Evolutionary conservation across 2,888 invertebrate genomes (phyloP), one percentile per base, ranked within the genome.

Genomic region (Parthenolecanium corni): DNA sequence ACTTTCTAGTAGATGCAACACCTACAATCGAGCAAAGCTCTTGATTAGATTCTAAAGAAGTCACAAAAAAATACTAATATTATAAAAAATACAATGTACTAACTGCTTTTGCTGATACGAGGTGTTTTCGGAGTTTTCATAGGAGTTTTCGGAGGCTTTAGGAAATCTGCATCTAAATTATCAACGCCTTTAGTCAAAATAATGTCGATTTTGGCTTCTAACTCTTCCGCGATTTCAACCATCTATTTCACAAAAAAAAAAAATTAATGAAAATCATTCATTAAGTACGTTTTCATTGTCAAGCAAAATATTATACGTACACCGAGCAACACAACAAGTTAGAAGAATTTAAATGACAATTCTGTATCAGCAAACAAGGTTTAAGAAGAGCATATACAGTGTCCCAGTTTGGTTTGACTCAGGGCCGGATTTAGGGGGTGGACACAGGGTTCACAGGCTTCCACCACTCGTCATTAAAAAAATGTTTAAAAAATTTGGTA

Each of bases 81-180:
- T 49, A 12, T 49, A 49, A 16, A 46, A n/a, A n/a, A 16, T 18
- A 46, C 14, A 46, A 16, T 16, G 23, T 14, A 14, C 49, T 49
- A 2, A 49, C 49, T 21, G 21, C 49, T 21, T 49, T 21, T 49
- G 23, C 49, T 49, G 14, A 21, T 11, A 21, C 49, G 20, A 9
- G 62, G 52, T 23, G 40, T 62, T 40, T 58, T 58, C 11, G 47
- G 16, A 5, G 44, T 31, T 20, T 53, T 52, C 9, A 18, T 42
- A 1, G 62, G 63, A 1, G 63, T 63, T 54, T 63, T 63, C 0
- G 53, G 38, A 18, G 63, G 38, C 44, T 44, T 53, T 16, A 63
- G n/a, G n/a, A 63, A 63, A 18, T 53, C 54, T 3, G 31, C 46
- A 18, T 53, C 63, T 14, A 63, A 38, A 38, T 63, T 53, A 38